Evolutionary conservation across 2,113 vertebrate genomes (phyloP), one percentile per base, ranked within the genome.

Genomic region (Taxidea taxus): DNA sequence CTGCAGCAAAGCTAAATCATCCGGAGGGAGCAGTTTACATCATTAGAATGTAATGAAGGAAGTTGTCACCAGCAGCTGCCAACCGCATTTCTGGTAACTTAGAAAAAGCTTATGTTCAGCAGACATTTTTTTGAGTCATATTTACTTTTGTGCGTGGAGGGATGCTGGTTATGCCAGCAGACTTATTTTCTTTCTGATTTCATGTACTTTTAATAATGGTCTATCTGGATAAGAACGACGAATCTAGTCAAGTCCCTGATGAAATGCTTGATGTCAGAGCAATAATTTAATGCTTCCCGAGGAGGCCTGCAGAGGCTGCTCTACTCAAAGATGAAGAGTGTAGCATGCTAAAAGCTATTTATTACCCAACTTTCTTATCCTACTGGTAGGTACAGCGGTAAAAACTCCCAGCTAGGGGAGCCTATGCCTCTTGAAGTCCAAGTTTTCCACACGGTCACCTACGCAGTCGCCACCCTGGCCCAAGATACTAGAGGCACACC

Each of bases 21-120:
- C 92, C 90, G 31, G 64, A 92, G 97, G 87, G 95, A 98, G 96
- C 95, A 77, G 70, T 94, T 96, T 91, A 39, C 84, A 94, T 97
- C 92, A 95, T 64, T 93, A 91, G 91, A 75, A 90, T 92, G 89
- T 89, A 95, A 94, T 93, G 95, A 93, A 96, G 77, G 87, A 95
- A 93, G 66, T 94, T 93, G 97, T 98, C 90, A 87, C 91, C 14
- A 77, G 95, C 72, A 89, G 87, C 90, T 92, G 95, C 96, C 95
- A 93, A 90, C 74, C 18, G 18, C 68, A 93, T 95, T 97, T 93
- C 90, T 84, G 83, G 89, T 82, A 91, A 95, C 90, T 98, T 95
- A 75, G 88, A 88, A 81, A 91, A 97, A 91, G 87, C n/a, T 90
- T 96, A 93, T 58, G 77, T 92, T 95, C 66, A 92, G 72, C 95